Base-by-base conservation (phyloP, 2,888 invertebrate species). In the Scaptomyza tumidula region DNA sequence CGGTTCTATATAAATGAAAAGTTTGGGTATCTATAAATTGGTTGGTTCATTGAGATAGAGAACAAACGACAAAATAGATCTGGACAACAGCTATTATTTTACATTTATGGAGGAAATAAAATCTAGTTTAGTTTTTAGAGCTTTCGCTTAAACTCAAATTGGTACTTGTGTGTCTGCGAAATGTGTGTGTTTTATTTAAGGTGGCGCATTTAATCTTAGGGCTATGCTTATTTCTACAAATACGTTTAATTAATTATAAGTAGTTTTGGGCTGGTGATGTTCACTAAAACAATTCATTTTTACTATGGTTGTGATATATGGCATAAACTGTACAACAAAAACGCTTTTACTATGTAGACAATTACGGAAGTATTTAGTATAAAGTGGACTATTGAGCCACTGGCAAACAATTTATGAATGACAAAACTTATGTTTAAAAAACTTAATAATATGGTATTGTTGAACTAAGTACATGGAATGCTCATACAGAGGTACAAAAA, bases 171-270 rank as follows among this genome's bases (percentile, higher is more conserved):
- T 57, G 44, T 49, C 56, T 62, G 54, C 68, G 70, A 57, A 64
- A 55, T 46, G 33, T n/a, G n/a, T 49, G n/a, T 55, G 19, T 31
- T 11, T 55, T 55, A 46, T 33, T 46, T 31, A 55, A 66, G 46
- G 66, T 54, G 58, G 61, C 68, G 67, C 63, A 39, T 33, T 62
- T 70, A 64, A 70, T 27, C 71, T 87, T 79, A 86, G 43, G 53
- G n/a, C 88, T 83, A 83, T 65, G 71, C 88, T 83, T 83, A 83
- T 44, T 55, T 54, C 80, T 83, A 83, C 54, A 73, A 82, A 87
- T 82, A 83, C 59, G 41, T 76, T 50, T 84, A 86, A 64, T 62
- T 78, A 84, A 62, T 64, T 49, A 57, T 74, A 54, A 10, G 10
- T 66, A 57, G 48, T 49, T n/a, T 24, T 35, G 49, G 48, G 33